Conservation (phyloP, 2,113 vertebrate species). For the Malurus elegans region DNA sequence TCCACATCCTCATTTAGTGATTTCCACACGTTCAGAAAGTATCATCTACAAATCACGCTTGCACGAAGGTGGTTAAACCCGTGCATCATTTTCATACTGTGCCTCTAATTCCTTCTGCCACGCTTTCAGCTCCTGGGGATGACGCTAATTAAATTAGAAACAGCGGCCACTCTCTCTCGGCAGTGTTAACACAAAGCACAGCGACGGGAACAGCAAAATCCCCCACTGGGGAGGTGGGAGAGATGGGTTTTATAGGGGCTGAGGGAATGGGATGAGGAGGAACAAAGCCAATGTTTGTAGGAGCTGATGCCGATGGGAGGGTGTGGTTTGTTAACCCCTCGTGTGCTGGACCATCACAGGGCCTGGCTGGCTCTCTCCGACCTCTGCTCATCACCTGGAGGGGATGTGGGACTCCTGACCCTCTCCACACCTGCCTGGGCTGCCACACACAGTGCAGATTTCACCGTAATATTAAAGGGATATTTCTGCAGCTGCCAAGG, state of each 20-base stretch:
- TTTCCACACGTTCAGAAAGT: neutral
- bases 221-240: neutral
- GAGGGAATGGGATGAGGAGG: neutral
- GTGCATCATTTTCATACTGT: neutral
- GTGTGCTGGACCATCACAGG: accelerated
- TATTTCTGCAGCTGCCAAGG: neutral
- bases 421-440: neutral
- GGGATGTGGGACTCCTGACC: neutral
- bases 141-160: neutral
- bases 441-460: neutral
- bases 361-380: accelerated
- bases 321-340: neutral
- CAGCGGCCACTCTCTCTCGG: neutral
- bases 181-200: neutral
- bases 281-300: neutral
- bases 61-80: neutral
- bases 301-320: neutral
- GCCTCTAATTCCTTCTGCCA: neutral
- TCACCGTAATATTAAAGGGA: neutral
- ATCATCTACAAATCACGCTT: neutral
- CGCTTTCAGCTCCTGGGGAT: neutral
- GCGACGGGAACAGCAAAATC: neutral
- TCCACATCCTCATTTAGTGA: neutral
- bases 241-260: neutral
- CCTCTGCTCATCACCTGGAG: neutral